Percentiles rank a stretch among this genome's conserved stretches.
Conservation (phyloP, 2,113 vertebrate species). For the Thunnus maccoyii region DNA sequence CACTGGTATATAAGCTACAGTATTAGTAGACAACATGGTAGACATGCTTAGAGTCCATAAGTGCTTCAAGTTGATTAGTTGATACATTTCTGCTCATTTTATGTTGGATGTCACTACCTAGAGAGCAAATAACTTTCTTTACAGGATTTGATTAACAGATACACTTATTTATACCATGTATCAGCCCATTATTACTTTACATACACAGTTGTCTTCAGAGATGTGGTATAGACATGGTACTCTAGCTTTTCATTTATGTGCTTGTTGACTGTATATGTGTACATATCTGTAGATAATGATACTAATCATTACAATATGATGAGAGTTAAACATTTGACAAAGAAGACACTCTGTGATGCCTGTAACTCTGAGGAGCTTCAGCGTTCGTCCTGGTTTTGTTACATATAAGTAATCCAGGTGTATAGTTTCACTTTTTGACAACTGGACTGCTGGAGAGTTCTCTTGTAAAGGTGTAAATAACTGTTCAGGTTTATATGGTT, state of each 20-base stretch:
- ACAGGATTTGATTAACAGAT: slow-evolving; percentile 22
- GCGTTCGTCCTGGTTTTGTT: slow-evolving; percentile 14
- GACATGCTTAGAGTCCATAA: slow-evolving; percentile 53
- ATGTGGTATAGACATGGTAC: slow-evolving; percentile 64
- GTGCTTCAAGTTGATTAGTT: slow-evolving; percentile 51
- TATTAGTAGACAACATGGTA: slow-evolving; percentile 55
- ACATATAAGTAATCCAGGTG: slow-evolving; percentile 8
- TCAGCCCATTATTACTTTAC: slow-evolving; percentile 24
- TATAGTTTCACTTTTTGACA: slow-evolving; percentile 45
- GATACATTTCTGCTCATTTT: slow-evolving; percentile 28
- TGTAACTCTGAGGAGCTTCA: neutral
- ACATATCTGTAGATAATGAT: slow-evolving; percentile 49
- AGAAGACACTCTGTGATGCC: slow-evolving; percentile 19
- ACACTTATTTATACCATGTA: neutral
- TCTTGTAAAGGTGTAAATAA: slow-evolving; percentile 69
- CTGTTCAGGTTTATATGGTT: slow-evolving; percentile 46
- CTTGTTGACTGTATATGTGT: slow-evolving; percentile 62
- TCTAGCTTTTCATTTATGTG: slow-evolving; percentile 49
- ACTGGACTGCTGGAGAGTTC: slow-evolving; percentile 56
- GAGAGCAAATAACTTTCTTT: slow-evolving; percentile 25
- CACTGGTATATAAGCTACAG: slow-evolving; percentile 69
- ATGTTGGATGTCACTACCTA: slow-evolving; percentile 16
- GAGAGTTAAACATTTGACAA: neutral
- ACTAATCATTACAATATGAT: slow-evolving; percentile 27
- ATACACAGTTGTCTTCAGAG: slow-evolving; percentile 49